A percentile compares a stretch with the other conserved stretches of the same genome.
Evolutionary conservation across 2,113 vertebrate species (phyloP).

Genomic region (Gracilinanus agilis): DNA sequence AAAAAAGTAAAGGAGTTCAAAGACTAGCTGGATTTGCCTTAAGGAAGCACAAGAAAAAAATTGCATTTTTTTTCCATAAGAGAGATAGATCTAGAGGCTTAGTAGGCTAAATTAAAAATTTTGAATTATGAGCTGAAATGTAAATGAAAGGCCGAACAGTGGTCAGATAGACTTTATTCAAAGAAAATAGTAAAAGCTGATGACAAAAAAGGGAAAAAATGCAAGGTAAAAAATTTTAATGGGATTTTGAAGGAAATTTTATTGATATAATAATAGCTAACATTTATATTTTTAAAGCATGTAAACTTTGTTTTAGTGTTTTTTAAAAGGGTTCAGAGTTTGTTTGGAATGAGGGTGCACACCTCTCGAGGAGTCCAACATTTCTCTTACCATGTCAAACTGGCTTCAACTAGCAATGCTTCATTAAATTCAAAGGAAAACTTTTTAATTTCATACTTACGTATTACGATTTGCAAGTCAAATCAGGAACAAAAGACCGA

Average conservation of each 20-base stretch:
- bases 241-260: neutral
- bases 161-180: neutral
- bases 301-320: no score
- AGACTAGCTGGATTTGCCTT: neutral
- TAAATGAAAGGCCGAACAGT: neutral
- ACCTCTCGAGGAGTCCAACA: no score
- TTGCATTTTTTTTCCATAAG: neutral
- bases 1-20: neutral
- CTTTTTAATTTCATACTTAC: no score
- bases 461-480: neutral
- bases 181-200: conserved; percentile 12
- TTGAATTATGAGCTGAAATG: neutral
- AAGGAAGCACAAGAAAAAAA: neutral
- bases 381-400: no score
- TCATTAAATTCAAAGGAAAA: no score
- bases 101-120: neutral
- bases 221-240: neutral
- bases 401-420: no score
- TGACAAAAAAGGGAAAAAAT: conserved; percentile 11
- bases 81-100: neutral
- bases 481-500: neutral
- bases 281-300: neutral
- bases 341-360: no score
- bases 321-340: no score
- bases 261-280: neutral